Conservation (phyloP, 1,140 invertebrate species). For the Drosophila sproati region DNA sequence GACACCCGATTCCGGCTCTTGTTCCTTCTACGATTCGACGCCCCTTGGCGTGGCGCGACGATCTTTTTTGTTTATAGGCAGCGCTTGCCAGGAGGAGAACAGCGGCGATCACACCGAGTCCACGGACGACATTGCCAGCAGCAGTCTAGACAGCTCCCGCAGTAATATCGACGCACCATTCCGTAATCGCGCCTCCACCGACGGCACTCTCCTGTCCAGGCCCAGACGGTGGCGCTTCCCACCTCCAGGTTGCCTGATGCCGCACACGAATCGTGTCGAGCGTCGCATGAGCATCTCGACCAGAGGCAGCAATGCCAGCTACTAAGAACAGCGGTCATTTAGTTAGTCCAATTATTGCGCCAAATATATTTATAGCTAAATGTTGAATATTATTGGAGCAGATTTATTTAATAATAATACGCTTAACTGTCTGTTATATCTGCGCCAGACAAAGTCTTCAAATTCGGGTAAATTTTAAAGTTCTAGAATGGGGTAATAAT, state of each 20-base stretch:
- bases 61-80: slow-evolving; percentile 75
- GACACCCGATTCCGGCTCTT: slow-evolving; percentile 71
- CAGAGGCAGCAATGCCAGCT: slow-evolving; percentile 86
- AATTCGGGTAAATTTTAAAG: too few relatives aligned
- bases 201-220: slow-evolving; percentile 86
- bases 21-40: slow-evolving; percentile 74
- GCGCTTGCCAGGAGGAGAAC: slow-evolving; percentile 73
- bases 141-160: slow-evolving; percentile 62
- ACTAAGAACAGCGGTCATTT: slow-evolving; percentile 66
- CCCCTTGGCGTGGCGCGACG: slow-evolving; percentile 63
- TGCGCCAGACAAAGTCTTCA: too few relatives aligned
- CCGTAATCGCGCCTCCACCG: slow-evolving; percentile 87
- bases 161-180: slow-evolving; percentile 85
- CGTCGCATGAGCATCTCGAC: slow-evolving; percentile 87
- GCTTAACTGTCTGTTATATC: too few relatives aligned
- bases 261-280: slow-evolving; percentile 85
- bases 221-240: slow-evolving; percentile 86
- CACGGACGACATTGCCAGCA: slow-evolving; percentile 75
- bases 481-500: too few relatives aligned
- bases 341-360: slow-evolving; percentile 68
- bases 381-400: slow-evolving; percentile 27
- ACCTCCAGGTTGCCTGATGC: slow-evolving; percentile 80
- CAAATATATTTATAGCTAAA: slow-evolving; percentile 75
- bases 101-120: slow-evolving; percentile 74
- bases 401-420: neutral